Conservation (phyloP, 2,113 vertebrate genomes). For the Barbus barbus region DNA sequence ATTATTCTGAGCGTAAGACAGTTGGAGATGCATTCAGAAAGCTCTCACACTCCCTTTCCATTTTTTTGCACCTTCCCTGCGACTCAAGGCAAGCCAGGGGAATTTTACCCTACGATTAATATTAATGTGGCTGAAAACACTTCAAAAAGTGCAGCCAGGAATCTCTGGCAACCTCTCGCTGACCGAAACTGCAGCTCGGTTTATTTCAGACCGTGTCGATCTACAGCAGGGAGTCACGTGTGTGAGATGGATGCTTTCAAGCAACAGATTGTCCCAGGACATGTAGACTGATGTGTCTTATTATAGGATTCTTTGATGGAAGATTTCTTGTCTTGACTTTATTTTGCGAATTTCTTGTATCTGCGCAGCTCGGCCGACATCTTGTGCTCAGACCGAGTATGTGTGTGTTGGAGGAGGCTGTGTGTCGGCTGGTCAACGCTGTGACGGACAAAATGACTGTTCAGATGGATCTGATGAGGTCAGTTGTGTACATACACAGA, state of each 20-base stretch:
- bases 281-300: background rate
- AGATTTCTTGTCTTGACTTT: background rate
- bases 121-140: slow-evolving; percentile 30
- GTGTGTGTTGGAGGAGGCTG: slow-evolving; percentile 81
- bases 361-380: slow-evolving; percentile 73
- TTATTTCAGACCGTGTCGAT: background rate
- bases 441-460: slow-evolving; percentile 83
- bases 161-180: background rate
- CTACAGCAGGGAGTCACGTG: background rate
- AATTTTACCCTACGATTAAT: slow-evolving; percentile 27
- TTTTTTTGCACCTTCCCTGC: background rate
- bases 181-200: background rate
- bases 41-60: slow-evolving; percentile 30
- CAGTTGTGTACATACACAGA: slow-evolving; percentile 50
- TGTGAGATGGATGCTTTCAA: background rate
- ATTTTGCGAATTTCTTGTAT: slow-evolving; percentile 21
- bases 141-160: slow-evolving; percentile 12
- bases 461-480: slow-evolving; percentile 87
- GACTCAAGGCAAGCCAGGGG: slow-evolving; percentile 17
- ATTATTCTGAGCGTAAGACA: slow-evolving; percentile 9
- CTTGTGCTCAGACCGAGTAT: slow-evolving; percentile 83
- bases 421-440: slow-evolving; percentile 77
- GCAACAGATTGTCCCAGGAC: background rate
- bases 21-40: slow-evolving; percentile 43
- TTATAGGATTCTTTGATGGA: background rate